These are phyloP conservation scores for Nasonia giraulti DNA, from an alignment of 1,140 invertebrate species.

Conservation along the genomic window DNA sequence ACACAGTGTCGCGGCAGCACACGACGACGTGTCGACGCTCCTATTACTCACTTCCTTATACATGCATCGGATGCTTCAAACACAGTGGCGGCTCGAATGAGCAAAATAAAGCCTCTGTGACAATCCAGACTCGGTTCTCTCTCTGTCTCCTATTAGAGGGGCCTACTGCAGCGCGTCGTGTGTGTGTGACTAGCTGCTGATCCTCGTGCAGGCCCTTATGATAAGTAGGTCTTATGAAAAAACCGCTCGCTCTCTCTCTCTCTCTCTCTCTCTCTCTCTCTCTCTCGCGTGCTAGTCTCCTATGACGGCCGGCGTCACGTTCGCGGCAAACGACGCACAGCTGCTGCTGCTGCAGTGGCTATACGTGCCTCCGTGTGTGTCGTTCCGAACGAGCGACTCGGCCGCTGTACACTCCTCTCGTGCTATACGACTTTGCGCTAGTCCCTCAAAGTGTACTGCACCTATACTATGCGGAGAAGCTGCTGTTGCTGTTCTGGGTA, in stretches of 20 bases:
- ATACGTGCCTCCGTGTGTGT: conserved; percentile 40
- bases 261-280: too few relatives aligned
- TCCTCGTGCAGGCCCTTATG: conserved; percentile 41
- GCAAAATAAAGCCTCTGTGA: background rate
- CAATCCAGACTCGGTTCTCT: too few relatives aligned
- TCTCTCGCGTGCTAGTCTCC: conserved; percentile 5
- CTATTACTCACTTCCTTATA: conserved; percentile 29
- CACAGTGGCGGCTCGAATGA: background rate
- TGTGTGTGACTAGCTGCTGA: background rate
- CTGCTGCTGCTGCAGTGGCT: conserved; percentile 4
- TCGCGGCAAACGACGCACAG: conserved; percentile 69
- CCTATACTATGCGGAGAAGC: background rate
- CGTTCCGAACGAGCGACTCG: too few relatives aligned
- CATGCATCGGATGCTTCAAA: conserved; percentile 7
- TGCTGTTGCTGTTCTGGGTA: conserved; percentile 17
- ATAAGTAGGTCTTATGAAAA: conserved; percentile 60
- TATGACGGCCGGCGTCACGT: conserved; percentile 67
- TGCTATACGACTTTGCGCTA: background rate
- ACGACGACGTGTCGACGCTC: background rate
- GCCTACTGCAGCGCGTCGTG: conserved; percentile 1
- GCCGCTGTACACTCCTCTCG: background rate
- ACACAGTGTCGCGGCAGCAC: background rate
- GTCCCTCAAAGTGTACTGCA: background rate
- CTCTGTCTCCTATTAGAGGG: conserved; percentile 23
- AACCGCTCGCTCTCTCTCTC: conserved; percentile 40